Base-by-base conservation (phyloP, 1,140 invertebrate species). In the Zaprionus ornatus region DNA sequence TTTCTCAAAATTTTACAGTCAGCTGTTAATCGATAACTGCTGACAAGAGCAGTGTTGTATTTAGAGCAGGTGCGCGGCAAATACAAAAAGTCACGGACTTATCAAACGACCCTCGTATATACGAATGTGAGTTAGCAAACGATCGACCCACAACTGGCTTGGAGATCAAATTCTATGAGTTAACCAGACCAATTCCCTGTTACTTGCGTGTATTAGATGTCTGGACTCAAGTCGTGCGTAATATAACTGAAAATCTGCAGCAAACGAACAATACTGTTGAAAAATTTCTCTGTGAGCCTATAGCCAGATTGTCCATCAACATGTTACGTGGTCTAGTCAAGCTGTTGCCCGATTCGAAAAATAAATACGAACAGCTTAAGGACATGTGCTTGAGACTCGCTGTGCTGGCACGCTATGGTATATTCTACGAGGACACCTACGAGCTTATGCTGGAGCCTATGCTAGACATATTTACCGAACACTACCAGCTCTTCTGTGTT, bases 231-330 rank as follows among this genome's bases (percentile, higher is more conserved):
- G 74, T 84, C 54, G 77, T 80, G 0, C 60, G 54, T 1, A 13
- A n/a, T 12, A 70, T 88, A 19, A 57, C 25, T 13, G 4, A 4
- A 0, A 55, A 37, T 9, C 37, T 80, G 29, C 62, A 74, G 21
- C 12, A 35, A 23, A 15, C 27, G 13, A 25, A 29, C 17, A 60
- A 57, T 32, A 17, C 57, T 0, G 7, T 55, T 23, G 71, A 71
- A 9, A 66, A 65, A 10, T 80, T 29, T 15, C 45, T 84, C 1
- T 75, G 65, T 29, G 84, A 87, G 55, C 84, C 84, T 0, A 2
- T 87, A 21, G 74, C 80, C 10, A 74, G 85, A 65, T 57, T 87
- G 52, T 87, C 80, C 2, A 76, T 84, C 21, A 68, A 59, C n/a
- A 64, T 88, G 19, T 52, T 87, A 2, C 12, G 42, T 5, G 84